Conservation (phyloP, 2,113 vertebrate genomes). For the Mus pahari region DNA sequence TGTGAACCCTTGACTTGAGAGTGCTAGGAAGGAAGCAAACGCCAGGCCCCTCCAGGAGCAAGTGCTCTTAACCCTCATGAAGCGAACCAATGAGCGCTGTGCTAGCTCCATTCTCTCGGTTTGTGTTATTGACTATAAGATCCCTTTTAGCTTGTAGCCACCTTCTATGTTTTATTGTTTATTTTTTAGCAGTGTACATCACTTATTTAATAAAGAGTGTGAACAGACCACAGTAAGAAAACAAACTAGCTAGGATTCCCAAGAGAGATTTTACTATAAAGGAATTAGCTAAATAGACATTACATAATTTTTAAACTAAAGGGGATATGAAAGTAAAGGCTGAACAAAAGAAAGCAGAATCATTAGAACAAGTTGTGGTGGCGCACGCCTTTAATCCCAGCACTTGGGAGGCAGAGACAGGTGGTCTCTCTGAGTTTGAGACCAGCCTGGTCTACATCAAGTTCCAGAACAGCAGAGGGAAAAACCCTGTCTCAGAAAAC, state of each 20-base stretch:
- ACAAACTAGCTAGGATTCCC: not conserved
- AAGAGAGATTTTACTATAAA: not conserved
- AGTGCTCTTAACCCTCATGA: no score
- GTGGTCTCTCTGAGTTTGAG: not conserved
- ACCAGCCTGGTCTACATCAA: not conserved
- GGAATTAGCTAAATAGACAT: not conserved
- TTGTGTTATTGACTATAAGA: not conserved
- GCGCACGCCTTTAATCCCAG: not conserved
- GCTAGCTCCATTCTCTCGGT: not conserved
- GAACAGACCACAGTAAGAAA: no score
- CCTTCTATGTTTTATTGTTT: not conserved
- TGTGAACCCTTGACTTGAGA: not conserved
- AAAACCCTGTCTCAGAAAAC: not conserved
- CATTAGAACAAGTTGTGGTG: not conserved
- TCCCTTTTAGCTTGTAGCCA: not conserved
- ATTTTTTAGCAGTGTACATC: not conserved
- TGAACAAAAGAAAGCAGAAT: not conserved
- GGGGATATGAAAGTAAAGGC: not conserved
- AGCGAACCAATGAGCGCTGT: not conserved
- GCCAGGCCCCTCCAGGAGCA: not conserved
- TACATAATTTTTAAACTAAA: not conserved
- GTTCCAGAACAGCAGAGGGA: not conserved
- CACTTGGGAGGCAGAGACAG: not conserved
- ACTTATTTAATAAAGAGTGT: not conserved
- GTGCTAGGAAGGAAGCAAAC: not conserved